phyloP scores from a whole-genome alignment of 2,888 invertebrate species.

The Zootermopsis nevadensis region DNA sequence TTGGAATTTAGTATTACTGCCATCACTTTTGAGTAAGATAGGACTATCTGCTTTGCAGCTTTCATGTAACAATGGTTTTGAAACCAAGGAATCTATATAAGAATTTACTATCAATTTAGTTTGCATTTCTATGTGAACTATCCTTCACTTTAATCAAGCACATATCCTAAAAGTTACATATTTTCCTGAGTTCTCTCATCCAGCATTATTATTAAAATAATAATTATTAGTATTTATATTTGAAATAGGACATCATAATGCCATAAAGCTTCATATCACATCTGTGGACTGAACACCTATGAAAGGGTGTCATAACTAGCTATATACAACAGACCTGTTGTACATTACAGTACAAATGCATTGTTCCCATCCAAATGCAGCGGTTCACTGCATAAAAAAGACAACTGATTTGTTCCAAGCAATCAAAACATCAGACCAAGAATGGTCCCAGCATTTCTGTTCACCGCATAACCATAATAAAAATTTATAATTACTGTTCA shows the following conservation, averaged over 20 bases:
- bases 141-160: not conserved
- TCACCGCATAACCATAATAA: too few species aligned
- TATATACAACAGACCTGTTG: not conserved
- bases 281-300: not conserved
- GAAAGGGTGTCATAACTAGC: not conserved
- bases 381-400: not conserved
- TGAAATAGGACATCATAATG: not conserved
- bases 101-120: not conserved
- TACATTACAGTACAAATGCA: too few species aligned
- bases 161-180: not conserved
- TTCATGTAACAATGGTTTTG: not conserved
- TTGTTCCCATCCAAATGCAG: too few species aligned
- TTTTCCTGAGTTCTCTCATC: not conserved
- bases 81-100: not conserved
- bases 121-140: not conserved
- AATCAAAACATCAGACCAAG: not conserved
- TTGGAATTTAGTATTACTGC: not conserved
- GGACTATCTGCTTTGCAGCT: not conserved
- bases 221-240: not conserved
- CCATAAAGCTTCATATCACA: slow-evolving; percentile 22
- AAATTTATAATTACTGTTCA: too few species aligned
- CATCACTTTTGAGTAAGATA: not conserved
- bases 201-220: slow-evolving; percentile 7
- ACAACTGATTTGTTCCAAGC: not conserved
- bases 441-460: too few species aligned